Evolutionary conservation across 2,113 vertebrate species (phyloP).

Genomic region (Suncus etruscus): DNA sequence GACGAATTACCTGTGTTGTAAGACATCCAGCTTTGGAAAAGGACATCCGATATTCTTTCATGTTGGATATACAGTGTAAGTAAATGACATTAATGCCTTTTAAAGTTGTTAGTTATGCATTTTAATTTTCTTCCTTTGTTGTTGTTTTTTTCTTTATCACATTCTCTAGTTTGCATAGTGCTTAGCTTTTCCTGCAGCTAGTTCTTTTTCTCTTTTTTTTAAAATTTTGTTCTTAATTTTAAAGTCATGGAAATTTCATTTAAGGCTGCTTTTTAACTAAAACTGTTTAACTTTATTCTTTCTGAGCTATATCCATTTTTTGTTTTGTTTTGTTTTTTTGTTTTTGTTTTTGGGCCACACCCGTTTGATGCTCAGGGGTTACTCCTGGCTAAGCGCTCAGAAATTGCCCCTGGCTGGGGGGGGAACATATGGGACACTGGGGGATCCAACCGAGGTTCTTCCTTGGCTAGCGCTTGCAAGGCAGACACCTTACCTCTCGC

Average conservation of each 20-base stretch:
- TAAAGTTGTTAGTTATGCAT: background rate
- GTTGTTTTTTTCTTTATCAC: slow-evolving; percentile 28
- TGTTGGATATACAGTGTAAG: slow-evolving; percentile 96
- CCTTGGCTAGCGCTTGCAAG: no score
- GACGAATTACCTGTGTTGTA: slow-evolving; percentile 94
- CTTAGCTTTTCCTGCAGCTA: background rate
- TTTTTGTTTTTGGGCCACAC: no score
- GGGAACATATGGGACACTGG: no score
- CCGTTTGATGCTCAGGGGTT: no score
- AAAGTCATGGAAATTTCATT: slow-evolving; percentile 9
- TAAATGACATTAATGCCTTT: slow-evolving; percentile 72
- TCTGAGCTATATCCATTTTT: no score
- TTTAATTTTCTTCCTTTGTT: slow-evolving; percentile 65
- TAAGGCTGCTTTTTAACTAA: slow-evolving; percentile 19
- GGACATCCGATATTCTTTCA: slow-evolving; percentile 91
- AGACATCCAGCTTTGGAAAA: slow-evolving; percentile 94
- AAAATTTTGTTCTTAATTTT: background rate
- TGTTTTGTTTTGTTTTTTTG: no score
- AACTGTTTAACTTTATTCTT: background rate
- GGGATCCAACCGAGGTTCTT: no score
- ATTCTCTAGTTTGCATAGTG: slow-evolving; percentile 44
- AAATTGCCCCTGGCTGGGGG: no score
- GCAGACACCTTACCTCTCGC: no score
- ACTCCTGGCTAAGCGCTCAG: no score
- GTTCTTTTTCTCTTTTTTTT: background rate